A percentile compares a stretch with the other conserved stretches of the same genome.
Evolutionary conservation across 2,797 vertebrate species (phyloP).

Genomic region (Mastacembelus armatus): DNA sequence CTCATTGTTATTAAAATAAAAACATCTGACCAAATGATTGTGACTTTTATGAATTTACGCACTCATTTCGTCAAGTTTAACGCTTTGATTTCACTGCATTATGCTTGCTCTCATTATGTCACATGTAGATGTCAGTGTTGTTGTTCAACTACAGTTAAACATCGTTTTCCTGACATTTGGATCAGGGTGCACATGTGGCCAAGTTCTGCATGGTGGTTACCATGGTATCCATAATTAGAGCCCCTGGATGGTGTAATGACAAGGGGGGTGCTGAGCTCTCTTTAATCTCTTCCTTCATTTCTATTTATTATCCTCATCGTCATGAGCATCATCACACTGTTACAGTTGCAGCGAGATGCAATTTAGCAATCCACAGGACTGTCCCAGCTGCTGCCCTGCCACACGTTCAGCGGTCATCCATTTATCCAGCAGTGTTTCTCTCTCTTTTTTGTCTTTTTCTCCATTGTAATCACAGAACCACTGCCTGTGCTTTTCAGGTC

Average conservation of each 20-base stretch:
- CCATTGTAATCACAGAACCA: slow-evolving; percentile 48
- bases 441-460: slow-evolving; percentile 41
- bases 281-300: slow-evolving; percentile 79
- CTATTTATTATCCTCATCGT: slow-evolving; percentile 82
- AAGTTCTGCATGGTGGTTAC: slow-evolving; percentile 49
- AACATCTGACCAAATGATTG: slow-evolving; percentile 24
- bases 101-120: slow-evolving; percentile 37
- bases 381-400: slow-evolving; percentile 53
- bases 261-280: slow-evolving; percentile 69
- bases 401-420: slow-evolving; percentile 62
- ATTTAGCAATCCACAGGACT: slow-evolving; percentile 68
- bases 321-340: slow-evolving; percentile 69
- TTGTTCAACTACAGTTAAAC: slow-evolving; percentile 33
- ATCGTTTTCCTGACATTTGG: slow-evolving; percentile 21
- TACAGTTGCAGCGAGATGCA: slow-evolving; percentile 66
- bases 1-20: slow-evolving; percentile 47
- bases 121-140: slow-evolving; percentile 42
- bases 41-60: slow-evolving; percentile 38
- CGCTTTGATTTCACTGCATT: slow-evolving; percentile 19
- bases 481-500: slow-evolving; percentile 41
- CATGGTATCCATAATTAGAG: slow-evolving; percentile 79
- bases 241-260: slow-evolving; percentile 79
- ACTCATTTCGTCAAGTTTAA: slow-evolving; percentile 8
- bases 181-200: slow-evolving; percentile 50
- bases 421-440: slow-evolving; percentile 44